A percentile compares a stretch with the other conserved stretches of the same genome.
Evolutionary conservation across 2,113 vertebrate species (phyloP).

Genomic region (Manacus vitellinus): DNA sequence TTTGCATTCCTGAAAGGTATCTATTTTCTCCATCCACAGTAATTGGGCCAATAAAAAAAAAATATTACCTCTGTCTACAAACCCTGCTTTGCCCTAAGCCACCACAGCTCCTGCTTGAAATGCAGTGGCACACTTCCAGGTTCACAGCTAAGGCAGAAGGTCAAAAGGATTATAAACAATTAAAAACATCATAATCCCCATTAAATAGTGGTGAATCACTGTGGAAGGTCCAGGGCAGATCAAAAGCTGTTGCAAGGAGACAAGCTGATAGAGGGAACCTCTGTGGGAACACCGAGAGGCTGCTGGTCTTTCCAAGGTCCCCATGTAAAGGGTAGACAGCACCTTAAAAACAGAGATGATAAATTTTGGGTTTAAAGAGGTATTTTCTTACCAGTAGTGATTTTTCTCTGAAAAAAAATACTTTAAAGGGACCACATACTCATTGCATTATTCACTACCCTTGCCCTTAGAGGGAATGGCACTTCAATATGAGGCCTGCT

Average conservation of each 20-base stretch:
- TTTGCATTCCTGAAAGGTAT: background rate
- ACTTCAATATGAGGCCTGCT: background rate
- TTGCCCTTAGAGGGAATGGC: background rate
- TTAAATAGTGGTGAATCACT: background rate
- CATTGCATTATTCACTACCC: background rate
- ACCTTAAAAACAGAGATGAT: background rate
- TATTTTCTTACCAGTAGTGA: background rate
- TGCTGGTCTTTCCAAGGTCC: background rate
- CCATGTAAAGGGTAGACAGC: fast-evolving
- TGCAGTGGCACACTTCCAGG: background rate
- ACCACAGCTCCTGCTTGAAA: background rate
- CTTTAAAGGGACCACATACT: background rate
- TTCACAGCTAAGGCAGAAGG: background rate
- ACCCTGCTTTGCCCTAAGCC: background rate
- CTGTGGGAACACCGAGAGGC: background rate
- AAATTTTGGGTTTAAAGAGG: background rate
- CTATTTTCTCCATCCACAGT: background rate
- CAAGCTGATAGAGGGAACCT: background rate
- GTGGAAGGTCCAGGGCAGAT: background rate
- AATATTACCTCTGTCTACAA: background rate
- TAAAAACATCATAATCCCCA: conserved; percentile 1
- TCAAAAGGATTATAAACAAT: conserved; percentile 24
- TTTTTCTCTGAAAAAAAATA: background rate
- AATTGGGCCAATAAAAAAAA: background rate
- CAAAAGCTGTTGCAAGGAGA: background rate